Evolutionary conservation across 2,888 invertebrate species (phyloP).

Genomic region (Anthrax anthrax): DNA sequence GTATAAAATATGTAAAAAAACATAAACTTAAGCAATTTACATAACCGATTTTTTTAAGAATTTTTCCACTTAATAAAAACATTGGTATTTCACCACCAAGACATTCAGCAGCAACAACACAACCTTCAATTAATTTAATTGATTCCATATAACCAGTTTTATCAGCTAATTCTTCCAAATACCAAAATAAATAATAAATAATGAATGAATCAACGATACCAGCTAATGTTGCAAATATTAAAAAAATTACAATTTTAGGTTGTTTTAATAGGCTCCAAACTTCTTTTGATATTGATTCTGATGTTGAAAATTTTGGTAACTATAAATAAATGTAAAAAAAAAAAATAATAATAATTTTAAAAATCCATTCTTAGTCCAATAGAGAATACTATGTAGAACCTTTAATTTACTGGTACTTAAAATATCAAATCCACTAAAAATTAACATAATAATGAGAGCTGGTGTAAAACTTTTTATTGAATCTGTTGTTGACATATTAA

Average conservation of each 20-base stretch:
- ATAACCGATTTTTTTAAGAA: conserved; percentile 65
- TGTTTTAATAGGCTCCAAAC: conserved; percentile 46
- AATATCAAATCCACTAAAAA: conserved; percentile 50
- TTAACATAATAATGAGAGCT: conserved; percentile 50
- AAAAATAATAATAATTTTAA: background rate
- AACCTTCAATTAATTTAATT: conserved; percentile 66
- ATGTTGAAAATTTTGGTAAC: conserved; percentile 53
- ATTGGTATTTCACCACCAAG: conserved; percentile 65
- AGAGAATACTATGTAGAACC: conserved; percentile 2
- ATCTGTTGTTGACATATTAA: conserved; percentile 48
- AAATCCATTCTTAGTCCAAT: background rate
- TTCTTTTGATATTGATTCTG: conserved; percentile 53
- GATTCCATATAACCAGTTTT: conserved; percentile 44
- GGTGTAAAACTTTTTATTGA: conserved; percentile 51
- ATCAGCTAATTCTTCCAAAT: conserved; percentile 59
- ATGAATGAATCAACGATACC: conserved; percentile 69
- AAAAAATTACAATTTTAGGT: conserved; percentile 51
- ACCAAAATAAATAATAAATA: conserved; percentile 73
- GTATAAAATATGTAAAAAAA: conserved; percentile 58
- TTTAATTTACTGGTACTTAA: conserved; percentile 41
- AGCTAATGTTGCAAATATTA: conserved; percentile 57
- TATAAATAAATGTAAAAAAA: conserved; percentile 19
- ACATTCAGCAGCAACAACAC: conserved; percentile 65
- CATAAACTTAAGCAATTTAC: conserved; percentile 63
- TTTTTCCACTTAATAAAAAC: conserved; percentile 57